Base-by-base conservation (phyloP, 2,113 vertebrate genomes). In the Xenotilapia flavipinnis region DNA sequence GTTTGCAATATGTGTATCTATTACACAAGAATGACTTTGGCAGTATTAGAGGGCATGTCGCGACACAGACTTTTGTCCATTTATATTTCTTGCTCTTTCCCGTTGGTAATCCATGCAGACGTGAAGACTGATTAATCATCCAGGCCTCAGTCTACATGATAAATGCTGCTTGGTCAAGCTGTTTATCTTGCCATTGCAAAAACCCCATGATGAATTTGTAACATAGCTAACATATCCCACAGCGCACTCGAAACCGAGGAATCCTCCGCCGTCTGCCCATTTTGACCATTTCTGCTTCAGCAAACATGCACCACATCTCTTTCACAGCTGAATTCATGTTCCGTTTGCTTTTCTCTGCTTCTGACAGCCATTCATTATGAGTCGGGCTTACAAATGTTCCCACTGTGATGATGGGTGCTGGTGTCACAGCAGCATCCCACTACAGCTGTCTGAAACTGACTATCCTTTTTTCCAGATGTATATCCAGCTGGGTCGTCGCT, bases 401-500 rank as follows among this genome's bases (percentile, higher is more conserved):
- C 60, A 53, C 87, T 91, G 84, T 55, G 87, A 85, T 89, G 84
- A 87, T 58, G 38, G 49, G 81, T 49, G 54, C 51, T 40, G 45
- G 79, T 87, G 70, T 93, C 89, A 86, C 86, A 82, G 81, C 79
- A 87, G 26, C 58, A 62, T 62, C 84, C 85, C 81, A 73, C 87
- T 81, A 84, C 90, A 93, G 84, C 87, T 92, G 92, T 89, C 83
- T 81, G 80, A 4, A 58, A n/a, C 62, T 79, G 10, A 36, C 2
- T 51, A 83, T 80, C 33, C 49, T 28, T 45, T 86, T 65, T 58
- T 87, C 87, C 88, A 91, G 92, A 93, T 93, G 92, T 88, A 54
- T 77, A 56, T 36, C 79, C 89, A 92, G 90, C 92, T 91, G 81
- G 53, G 53, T 75, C 31, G 2, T 49, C 10, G 42, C 40, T 79